Percentiles rank a stretch among this genome's conserved stretches.
Evolutionary conservation across 1,140 invertebrate species (phyloP).

Genomic region (Branchinecta lindahli): DNA sequence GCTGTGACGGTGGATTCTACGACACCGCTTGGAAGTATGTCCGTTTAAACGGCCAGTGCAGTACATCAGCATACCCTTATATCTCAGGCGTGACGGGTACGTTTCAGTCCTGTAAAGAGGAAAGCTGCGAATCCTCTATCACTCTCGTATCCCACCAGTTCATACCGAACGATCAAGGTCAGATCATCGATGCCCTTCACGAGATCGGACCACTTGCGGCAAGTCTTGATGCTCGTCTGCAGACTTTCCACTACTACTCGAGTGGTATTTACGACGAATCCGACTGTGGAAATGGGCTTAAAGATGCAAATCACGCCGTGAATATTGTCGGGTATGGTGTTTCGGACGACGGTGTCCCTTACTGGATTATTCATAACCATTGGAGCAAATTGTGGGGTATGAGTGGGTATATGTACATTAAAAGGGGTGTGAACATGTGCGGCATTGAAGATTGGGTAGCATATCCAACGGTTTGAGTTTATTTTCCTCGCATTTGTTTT

Average conservation of each 20-base stretch:
- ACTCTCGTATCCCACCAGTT: not conserved
- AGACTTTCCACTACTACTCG: not conserved
- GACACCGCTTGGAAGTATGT: not conserved
- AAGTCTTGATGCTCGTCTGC: not conserved
- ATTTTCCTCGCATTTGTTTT: no score
- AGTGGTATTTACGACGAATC: conserved; percentile 15
- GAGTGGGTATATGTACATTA: conserved; percentile 1
- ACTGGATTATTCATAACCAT: conserved; percentile 18
- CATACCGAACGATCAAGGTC: not conserved
- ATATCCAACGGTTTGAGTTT: no score
- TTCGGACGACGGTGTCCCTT: not conserved
- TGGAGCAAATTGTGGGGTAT: conserved; percentile 11
- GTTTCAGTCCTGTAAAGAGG: not conserved
- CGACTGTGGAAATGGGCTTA: not conserved
- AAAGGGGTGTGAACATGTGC: conserved; percentile 11
- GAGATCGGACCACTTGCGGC: not conserved
- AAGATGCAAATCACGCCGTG: conserved; percentile 14
- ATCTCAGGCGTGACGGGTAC: conserved; percentile 1
- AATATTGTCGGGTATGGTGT: conserved; percentile 16
- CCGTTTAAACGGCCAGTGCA: not conserved
- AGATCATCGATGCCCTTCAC: not conserved
- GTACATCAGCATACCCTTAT: not conserved
- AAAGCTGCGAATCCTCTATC: not conserved
- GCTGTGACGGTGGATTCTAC: conserved; percentile 8
- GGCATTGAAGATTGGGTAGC: not conserved